phyloP scores from a whole-genome alignment of 2,888 invertebrate species.

The Dolomedes plantarius region DNA sequence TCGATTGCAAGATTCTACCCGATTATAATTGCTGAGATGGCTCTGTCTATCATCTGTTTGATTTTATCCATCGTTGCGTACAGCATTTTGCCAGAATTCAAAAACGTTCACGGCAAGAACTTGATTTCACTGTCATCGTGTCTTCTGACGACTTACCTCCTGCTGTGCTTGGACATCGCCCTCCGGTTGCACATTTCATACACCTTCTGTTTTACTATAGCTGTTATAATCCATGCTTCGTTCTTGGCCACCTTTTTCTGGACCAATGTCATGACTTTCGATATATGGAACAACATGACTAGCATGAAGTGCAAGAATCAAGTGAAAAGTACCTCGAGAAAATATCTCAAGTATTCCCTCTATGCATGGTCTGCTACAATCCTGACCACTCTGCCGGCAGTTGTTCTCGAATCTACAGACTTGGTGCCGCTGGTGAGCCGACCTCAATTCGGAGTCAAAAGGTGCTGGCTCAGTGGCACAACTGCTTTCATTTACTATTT shows the following conservation, averaged over 20 bases:
- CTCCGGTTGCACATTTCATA: constrained; percentile 17
- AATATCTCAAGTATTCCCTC: constrained; percentile 49
- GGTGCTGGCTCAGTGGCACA: constrained; percentile 69
- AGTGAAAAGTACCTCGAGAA: constrained; percentile 17
- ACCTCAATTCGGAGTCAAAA: constrained; percentile 58
- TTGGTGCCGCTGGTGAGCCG: constrained; percentile 16
- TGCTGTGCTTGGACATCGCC: constrained; percentile 63
- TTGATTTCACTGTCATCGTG: constrained; percentile 69
- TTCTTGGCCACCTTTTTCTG: constrained; percentile 77
- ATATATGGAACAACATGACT: constrained; percentile 75
- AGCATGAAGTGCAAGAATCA: constrained; percentile 33
- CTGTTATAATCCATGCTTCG: constrained; percentile 75
- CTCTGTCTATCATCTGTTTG: constrained; percentile 39
- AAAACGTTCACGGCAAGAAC: constrained; percentile 72
- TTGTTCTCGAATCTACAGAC: constrained; percentile 44
- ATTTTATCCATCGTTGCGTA: constrained; percentile 50
- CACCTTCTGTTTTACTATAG: constrained; percentile 73
- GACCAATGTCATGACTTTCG: constrained; percentile 77
- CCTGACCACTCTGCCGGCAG: constrained; percentile 44
- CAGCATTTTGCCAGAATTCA: constrained; percentile 53
- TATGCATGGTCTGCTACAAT: constrained; percentile 66
- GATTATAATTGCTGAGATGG: constrained; percentile 45
- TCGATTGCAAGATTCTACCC: constrained; percentile 40
- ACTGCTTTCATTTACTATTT: constrained; percentile 68
- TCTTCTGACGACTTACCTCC: constrained; percentile 55